Percentiles rank a stretch among this genome's conserved stretches.
Conservation (phyloP, 2,113 vertebrate genomes). For the Hucho hucho region DNA sequence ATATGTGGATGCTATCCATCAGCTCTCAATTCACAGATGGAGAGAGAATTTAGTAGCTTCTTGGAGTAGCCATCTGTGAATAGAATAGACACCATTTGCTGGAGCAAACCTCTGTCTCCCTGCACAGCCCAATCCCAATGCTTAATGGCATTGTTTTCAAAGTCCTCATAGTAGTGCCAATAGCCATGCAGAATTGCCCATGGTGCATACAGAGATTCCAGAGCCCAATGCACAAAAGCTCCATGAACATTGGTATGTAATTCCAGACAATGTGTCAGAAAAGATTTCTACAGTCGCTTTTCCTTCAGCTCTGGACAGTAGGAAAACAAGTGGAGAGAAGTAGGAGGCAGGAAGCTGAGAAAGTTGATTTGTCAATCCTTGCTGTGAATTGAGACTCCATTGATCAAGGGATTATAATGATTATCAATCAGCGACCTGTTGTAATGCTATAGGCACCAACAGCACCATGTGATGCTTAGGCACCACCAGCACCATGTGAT, state of each 20-base stretch:
- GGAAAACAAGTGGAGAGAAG: background rate
- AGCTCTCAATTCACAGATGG: conserved; percentile 32
- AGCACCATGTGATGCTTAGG: no score
- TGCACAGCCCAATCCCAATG: conserved; percentile 27
- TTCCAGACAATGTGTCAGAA: conserved; percentile 25
- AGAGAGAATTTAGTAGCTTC: conserved; percentile 16
- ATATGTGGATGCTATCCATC: conserved; percentile 22
- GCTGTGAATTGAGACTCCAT: conserved; percentile 42
- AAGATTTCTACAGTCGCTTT: conserved; percentile 13
- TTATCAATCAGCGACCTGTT: conserved; percentile 33
- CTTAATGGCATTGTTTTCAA: conserved; percentile 42
- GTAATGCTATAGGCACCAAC: conserved; percentile 44
- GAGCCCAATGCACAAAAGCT: conserved; percentile 20
- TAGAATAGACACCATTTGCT: conserved; percentile 6
- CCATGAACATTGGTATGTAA: conserved; percentile 6
- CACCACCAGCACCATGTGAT: no score
- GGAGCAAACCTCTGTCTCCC: conserved; percentile 28
- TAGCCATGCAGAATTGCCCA: conserved; percentile 34
- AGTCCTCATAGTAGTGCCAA: conserved; percentile 25
- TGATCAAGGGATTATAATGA: conserved; percentile 45
- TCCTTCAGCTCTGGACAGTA: conserved; percentile 29
- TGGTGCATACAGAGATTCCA: conserved; percentile 24
- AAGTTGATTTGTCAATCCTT: conserved; percentile 32
- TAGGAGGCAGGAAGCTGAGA: conserved; percentile 23
- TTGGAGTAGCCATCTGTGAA: conserved; percentile 22